A percentile compares a stretch with the other conserved stretches of the same genome.
phyloP scores from a whole-genome alignment of 2,113 vertebrate genomes.

The Phylloscopus trochiloides region DNA sequence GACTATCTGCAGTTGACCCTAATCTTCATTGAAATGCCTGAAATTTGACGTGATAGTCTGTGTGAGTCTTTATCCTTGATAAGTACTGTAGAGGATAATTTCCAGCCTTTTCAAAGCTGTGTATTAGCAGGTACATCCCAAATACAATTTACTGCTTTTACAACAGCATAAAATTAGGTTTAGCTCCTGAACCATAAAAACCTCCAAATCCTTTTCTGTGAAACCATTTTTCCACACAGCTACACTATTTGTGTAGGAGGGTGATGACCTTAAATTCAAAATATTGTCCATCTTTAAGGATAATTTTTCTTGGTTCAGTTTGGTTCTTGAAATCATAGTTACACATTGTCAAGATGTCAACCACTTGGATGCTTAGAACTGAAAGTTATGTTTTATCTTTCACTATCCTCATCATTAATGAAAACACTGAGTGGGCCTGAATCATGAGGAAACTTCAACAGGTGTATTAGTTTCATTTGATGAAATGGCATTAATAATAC shows the following conservation, averaged over 20 bases:
- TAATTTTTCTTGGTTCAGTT: background rate
- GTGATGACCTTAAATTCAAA: background rate
- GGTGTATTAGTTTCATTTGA: background rate
- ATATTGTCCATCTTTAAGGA: background rate
- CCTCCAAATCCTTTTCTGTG: background rate
- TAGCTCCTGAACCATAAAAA: background rate
- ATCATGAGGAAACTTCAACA: background rate
- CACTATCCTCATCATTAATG: background rate
- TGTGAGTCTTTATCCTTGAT: background rate
- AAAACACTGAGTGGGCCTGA: background rate
- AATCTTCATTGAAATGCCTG: background rate
- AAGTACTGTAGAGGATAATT: background rate
- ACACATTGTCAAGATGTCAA: background rate
- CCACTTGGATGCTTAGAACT: background rate
- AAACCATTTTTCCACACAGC: background rate
- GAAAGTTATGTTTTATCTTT: background rate
- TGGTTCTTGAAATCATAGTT: background rate
- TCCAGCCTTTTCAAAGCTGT: background rate
- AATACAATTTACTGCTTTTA: conserved; percentile 11
- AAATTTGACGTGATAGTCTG: background rate
- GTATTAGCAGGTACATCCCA: background rate
- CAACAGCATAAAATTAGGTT: background rate
- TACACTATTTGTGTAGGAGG: background rate
- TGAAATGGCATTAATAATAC: background rate
- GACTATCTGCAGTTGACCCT: background rate